Evolutionary conservation across 1,140 invertebrate species (phyloP), one percentile per base, ranked within the genome.

Genomic region (Streblospio benedicti): DNA sequence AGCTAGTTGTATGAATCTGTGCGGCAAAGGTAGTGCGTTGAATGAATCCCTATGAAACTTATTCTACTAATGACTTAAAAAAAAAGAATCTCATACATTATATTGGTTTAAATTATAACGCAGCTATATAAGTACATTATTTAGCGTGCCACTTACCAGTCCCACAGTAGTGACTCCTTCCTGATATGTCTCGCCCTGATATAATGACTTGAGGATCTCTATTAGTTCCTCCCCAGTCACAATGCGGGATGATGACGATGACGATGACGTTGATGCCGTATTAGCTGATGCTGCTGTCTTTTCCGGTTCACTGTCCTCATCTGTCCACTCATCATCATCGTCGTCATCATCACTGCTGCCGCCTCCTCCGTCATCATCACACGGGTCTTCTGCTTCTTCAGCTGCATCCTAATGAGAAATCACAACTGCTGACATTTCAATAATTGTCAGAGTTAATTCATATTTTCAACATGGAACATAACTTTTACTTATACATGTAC

Each of bases 111-210:
- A 20, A 12, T 20, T 9, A 9, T 23, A 49, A 9, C 6, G 6
- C 25, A 23, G 25, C n/a, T 1, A 0, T 2, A 51, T 16, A 43
- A 56, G 2, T 43, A 20, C 41, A 60, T 28, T 2, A 16, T 12
- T 6, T 4, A 12, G 1, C n/a, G 20, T 38, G 20, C 12, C 45
- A 67, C 64, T 63, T 67, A 82, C 92, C 76, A 97, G 83, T 43
- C 93, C 93, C 63, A 97, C 84, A 33, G 90, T 92, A 0, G 86
- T 83, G 14, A 86, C 70, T 43, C 75, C 79, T 44, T 80, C 73
- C 2, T 77, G 83, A 63, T 82, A 80, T 62, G 83, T 86, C 62
- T 44, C 59, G 30, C 43, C 66, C 80, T 60, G 65, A 67, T 86
- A 84, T 35, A 89, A 77, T 20, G 72, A 80, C 67, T 83, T 85